Evolutionary conservation across 2,113 vertebrate species (phyloP).

Genomic region (Xiphophorus couchianus): DNA sequence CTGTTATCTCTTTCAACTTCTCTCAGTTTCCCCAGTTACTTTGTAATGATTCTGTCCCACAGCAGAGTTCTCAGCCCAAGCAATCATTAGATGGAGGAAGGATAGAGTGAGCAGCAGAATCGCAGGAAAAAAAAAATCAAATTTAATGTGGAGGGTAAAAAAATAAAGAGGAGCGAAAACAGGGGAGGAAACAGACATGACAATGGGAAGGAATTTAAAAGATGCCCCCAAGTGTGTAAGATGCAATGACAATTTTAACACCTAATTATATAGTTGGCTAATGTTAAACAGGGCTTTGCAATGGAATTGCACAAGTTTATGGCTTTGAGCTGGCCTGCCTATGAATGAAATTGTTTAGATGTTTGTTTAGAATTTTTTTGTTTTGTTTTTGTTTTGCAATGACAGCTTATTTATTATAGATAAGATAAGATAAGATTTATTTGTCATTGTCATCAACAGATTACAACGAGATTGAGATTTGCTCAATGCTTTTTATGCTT

Average conservation of each 20-base stretch:
- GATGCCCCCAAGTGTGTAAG: slow-evolving; percentile 5
- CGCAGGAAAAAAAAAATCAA: slow-evolving; percentile 53
- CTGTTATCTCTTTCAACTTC: slow-evolving; percentile 48
- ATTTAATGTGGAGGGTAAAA: slow-evolving; percentile 16
- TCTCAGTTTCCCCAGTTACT: slow-evolving; percentile 53
- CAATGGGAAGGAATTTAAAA: slow-evolving; percentile 20
- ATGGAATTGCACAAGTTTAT: background rate
- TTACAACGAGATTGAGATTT: no score
- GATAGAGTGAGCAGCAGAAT: slow-evolving; percentile 49
- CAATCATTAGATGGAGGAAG: slow-evolving; percentile 45
- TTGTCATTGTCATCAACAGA: no score
- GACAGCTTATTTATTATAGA: background rate
- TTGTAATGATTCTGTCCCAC: slow-evolving; percentile 68
- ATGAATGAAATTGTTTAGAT: background rate
- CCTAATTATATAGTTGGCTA: background rate
- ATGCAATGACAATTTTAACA: slow-evolving; percentile 5
- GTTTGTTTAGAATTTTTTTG: background rate
- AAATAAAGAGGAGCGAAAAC: slow-evolving; percentile 26
- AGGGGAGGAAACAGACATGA: slow-evolving; percentile 31
- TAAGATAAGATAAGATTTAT: no score
- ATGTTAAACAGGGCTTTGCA: background rate
- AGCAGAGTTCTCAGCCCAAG: slow-evolving; percentile 51
- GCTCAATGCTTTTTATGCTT: no score
- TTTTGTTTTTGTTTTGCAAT: background rate
- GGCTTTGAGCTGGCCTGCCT: background rate